These are phyloP conservation scores for Rhipidura dahli DNA, from an alignment of 2,113 vertebrate genomes.

Conservation along the genomic window DNA sequence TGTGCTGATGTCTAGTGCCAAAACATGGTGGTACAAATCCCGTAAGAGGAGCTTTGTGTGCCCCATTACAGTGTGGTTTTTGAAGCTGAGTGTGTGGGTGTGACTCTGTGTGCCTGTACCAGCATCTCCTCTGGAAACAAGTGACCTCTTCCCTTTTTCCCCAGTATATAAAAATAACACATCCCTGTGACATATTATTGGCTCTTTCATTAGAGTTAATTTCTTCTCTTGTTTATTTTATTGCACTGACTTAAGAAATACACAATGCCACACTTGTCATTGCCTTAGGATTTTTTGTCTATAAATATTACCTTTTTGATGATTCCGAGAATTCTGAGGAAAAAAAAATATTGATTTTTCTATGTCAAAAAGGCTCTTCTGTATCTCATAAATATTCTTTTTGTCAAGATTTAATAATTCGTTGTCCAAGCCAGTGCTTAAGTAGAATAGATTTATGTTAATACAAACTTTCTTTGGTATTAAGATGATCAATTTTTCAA, in stretches of 20 bases:
- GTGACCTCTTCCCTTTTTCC: background rate
- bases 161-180: background rate
- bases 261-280: background rate
- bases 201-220: constrained; percentile 8
- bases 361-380: constrained; percentile 51
- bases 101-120: background rate
- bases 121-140: background rate
- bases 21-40: background rate
- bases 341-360: constrained; percentile 32
- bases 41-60: background rate
- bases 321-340: constrained; percentile 32
- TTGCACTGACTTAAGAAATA: background rate
- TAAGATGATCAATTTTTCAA: constrained; percentile 43
- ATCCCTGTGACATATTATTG: background rate
- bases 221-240: constrained; percentile 56
- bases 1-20: background rate
- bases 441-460: constrained; percentile 65
- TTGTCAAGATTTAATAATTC: constrained; percentile 59
- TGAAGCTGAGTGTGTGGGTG: background rate
- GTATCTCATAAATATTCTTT: constrained; percentile 52
- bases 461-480: constrained; percentile 50
- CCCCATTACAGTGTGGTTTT: background rate
- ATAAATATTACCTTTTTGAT: constrained; percentile 34
- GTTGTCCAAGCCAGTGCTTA: constrained; percentile 37
- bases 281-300: background rate